These are phyloP conservation scores for Erpobdella octoculata DNA, from an alignment of 2,888 invertebrate species.

Conservation along the genomic window DNA sequence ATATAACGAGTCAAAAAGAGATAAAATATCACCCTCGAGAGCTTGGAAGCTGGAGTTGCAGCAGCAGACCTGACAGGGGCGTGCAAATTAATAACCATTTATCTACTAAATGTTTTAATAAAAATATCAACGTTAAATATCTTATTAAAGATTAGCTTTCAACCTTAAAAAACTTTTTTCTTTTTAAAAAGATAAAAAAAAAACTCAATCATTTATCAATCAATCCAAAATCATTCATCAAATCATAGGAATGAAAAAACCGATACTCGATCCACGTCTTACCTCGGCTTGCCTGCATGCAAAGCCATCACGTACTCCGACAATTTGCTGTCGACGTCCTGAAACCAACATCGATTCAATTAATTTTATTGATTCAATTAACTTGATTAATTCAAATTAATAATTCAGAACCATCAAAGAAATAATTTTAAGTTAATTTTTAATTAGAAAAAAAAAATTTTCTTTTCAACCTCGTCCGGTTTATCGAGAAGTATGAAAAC, in stretches of 20 bases:
- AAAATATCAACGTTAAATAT: not conserved
- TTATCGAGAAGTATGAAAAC: slow-evolving; percentile 81
- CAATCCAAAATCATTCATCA: too few relatives aligned
- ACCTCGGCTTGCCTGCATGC: slow-evolving; percentile 49
- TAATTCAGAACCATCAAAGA: not conserved
- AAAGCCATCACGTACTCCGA: slow-evolving; percentile 76
- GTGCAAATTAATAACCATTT: not conserved
- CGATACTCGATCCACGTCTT: not conserved
- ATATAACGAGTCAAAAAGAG: not conserved
- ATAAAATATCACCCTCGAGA: slow-evolving; percentile 14
- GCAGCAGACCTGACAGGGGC: slow-evolving; percentile 20
- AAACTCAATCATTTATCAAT: too few relatives aligned
- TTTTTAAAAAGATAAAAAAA: slow-evolving; percentile 1
- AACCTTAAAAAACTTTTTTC: not conserved
- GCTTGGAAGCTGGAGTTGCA: slow-evolving; percentile 26
- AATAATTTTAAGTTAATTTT: too few relatives aligned
- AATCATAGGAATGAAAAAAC: not conserved
- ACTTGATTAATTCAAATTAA: not conserved
- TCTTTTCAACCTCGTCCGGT: slow-evolving; percentile 64
- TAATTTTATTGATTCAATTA: not conserved
- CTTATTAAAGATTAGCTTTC: not conserved
- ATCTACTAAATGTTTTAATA: too few relatives aligned
- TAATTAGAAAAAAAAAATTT: too few relatives aligned
- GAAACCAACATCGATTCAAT: not conserved
- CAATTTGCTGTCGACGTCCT: slow-evolving; percentile 68